Conservation (phyloP, 2,113 vertebrate species). For the Nothocercus julius region DNA sequence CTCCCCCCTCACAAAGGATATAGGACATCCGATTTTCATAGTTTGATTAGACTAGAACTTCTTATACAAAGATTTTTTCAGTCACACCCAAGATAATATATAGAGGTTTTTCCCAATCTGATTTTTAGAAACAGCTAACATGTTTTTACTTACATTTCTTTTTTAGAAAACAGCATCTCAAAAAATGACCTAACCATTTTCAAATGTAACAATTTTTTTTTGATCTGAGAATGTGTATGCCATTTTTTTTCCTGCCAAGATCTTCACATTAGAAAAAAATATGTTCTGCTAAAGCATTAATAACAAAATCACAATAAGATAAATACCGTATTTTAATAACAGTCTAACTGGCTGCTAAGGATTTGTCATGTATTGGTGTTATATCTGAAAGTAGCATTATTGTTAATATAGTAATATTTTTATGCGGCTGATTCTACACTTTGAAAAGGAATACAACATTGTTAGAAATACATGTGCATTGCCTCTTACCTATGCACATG, state of each 20-base stretch:
- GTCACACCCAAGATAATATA: not conserved
- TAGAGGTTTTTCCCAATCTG: not conserved
- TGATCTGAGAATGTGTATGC: not conserved
- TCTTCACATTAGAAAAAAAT: not conserved
- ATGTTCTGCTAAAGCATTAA: not conserved
- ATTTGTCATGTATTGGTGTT: not conserved
- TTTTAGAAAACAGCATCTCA: not conserved
- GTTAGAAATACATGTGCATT: not conserved
- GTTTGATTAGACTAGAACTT: not conserved
- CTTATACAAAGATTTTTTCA: not conserved
- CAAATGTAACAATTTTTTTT: not conserved
- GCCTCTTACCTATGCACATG: fast-evolving
- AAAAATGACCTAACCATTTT: not conserved
- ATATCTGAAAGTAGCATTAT: not conserved
- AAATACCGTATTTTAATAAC: not conserved
- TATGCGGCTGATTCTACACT: not conserved
- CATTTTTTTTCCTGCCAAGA: not conserved
- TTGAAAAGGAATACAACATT: not conserved
- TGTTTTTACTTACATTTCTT: not conserved
- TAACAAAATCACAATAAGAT: not conserved
- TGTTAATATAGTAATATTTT: not conserved
- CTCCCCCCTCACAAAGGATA: fast-evolving
- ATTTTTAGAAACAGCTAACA: not conserved
- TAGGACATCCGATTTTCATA: not conserved
- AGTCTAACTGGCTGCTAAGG: not conserved